Base-by-base conservation (phyloP, 2,888 invertebrate species). In the Nudaria mundana region DNA sequence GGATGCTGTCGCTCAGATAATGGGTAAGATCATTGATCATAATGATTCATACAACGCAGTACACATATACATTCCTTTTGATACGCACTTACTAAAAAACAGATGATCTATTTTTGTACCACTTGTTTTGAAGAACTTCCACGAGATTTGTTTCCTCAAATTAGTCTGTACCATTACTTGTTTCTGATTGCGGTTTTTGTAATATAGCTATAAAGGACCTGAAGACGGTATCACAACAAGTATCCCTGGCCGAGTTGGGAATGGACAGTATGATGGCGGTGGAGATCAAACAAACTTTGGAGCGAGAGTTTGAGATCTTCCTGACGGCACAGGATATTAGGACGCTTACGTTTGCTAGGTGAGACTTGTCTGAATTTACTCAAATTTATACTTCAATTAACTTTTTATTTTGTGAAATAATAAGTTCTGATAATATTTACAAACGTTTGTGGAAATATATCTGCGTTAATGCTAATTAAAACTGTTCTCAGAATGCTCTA, bases 231-330 rank as follows among this genome's bases (percentile, higher is more conserved):
- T 94, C 94, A 29, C 90, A 91, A 45, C 92, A 93, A 63, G 91
- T 93, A 1, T 92, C 94, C 0, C 85, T 99, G 1, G 95, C 96
- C 1, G 98, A 98, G 73, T 87, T 99, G 49, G 98, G 98, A 22
- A 95, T 99, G 93, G 98, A 99, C 83, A 98, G 98, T 1, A 93
- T 98, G 90, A 98, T 97, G 97, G 97, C 96, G 0, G 96, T 98
- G 0, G 98, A 99, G 81, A 97, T 99, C 56, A 98, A 98, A 61
- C 97, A 98, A 80, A 94, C 94, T 0, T 78, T 98, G 1, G 97
- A 98, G 75, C 90, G 97, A 59, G 96, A 97, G 71, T 97, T 94
- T 70, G 97, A 98, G 67, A 86, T 98, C 37, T 93, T 94, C 71
- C 86, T 98, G 3, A 93, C 96, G 0, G 94, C 97, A 3, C 95